A percentile compares a stretch with the other conserved stretches of the same genome.
phyloP scores from a whole-genome alignment of 2,888 invertebrate genomes.

The Copidosoma aretas region DNA sequence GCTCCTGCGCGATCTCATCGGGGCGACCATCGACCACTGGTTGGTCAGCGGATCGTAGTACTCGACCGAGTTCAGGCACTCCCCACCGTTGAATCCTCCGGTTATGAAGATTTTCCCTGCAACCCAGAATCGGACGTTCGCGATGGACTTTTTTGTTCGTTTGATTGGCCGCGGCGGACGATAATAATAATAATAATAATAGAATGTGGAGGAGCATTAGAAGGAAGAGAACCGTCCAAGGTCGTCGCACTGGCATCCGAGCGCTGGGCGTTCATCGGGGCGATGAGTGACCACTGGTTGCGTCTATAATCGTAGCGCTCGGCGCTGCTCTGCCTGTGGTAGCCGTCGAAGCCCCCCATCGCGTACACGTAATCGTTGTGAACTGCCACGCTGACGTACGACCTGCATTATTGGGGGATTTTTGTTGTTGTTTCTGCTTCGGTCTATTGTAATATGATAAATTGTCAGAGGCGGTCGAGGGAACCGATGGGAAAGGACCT shows the following conservation, averaged over 20 bases:
- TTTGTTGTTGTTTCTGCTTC: no score
- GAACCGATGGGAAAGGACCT: constrained; percentile 62
- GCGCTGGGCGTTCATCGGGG: constrained; percentile 86
- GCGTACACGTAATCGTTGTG: constrained; percentile 81
- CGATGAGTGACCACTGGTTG: constrained; percentile 88
- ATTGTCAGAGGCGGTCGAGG: no score
- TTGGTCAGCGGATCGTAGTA: constrained; percentile 79
- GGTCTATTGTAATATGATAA: no score
- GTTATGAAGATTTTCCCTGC: constrained; percentile 79
- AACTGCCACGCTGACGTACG: constrained; percentile 86
- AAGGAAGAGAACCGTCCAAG: constrained; percentile 68
- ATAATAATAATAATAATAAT: no score
- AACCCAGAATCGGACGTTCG: neutral
- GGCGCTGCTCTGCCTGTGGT: constrained; percentile 84
- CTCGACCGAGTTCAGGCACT: constrained; percentile 85
- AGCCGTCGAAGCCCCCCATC: constrained; percentile 88
- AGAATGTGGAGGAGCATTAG: no score
- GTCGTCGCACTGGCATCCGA: constrained; percentile 93
- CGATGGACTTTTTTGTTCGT: no score
- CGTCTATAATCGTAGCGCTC: constrained; percentile 83
- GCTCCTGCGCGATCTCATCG: constrained; percentile 86
- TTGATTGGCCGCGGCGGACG: no score
- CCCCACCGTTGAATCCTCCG: constrained; percentile 92
- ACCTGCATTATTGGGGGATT: no score
- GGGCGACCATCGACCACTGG: constrained; percentile 82